A percentile compares a stretch with the other conserved stretches of the same genome.
These are phyloP conservation scores for Pelosia muscerda DNA, from an alignment of 2,888 invertebrate genomes.

Conservation along the genomic window DNA sequence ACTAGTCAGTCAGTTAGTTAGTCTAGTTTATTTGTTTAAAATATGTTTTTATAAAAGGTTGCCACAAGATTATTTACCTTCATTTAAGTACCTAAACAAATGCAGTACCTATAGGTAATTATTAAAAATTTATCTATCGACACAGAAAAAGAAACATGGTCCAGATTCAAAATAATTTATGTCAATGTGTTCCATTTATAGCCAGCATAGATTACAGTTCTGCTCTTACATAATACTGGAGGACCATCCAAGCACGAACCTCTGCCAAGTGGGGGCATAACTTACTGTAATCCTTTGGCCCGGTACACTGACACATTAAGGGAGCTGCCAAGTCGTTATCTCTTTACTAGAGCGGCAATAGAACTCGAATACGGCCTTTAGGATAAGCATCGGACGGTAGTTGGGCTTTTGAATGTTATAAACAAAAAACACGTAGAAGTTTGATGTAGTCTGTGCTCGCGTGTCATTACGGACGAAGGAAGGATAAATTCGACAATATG, in stretches of 20 bases:
- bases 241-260: constrained; percentile 23
- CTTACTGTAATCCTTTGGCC: constrained; percentile 58
- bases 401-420: constrained; percentile 6
- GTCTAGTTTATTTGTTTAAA: too few species aligned
- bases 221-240: constrained; percentile 16
- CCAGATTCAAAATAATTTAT: neutral
- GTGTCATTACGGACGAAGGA: too few species aligned
- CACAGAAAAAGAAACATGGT: too few species aligned
- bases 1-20: too few species aligned
- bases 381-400: constrained; percentile 3
- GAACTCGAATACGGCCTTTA: constrained; percentile 15
- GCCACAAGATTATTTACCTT: too few species aligned
- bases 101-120: too few species aligned
- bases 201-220: constrained; percentile 17
- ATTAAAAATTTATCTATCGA: too few species aligned
- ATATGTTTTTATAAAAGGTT: too few species aligned
- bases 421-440: too few species aligned
- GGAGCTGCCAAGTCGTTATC: constrained; percentile 54
- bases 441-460: too few species aligned
- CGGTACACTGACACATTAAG: constrained; percentile 63
- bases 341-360: constrained; percentile 19
- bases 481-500: too few species aligned
- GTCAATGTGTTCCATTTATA: constrained; percentile 5
- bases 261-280: constrained; percentile 53
- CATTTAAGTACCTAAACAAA: too few species aligned